Conservation (phyloP, 2,888 invertebrate genomes). For the Gymnosoma rotundatum region DNA sequence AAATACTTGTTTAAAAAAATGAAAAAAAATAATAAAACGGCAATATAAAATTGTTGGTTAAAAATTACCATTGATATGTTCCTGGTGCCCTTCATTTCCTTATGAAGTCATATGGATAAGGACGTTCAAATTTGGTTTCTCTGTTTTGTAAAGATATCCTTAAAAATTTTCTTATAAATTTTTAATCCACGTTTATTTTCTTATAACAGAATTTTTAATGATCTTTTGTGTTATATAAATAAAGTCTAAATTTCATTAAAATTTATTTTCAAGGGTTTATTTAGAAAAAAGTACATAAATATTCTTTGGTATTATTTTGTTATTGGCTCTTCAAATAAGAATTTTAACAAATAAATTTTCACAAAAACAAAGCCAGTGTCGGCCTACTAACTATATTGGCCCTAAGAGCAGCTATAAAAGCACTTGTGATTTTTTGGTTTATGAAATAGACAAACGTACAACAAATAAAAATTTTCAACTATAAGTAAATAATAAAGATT, state of each 20-base stretch:
- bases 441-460: neutral
- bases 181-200: constrained; percentile 3
- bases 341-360: constrained; percentile 33
- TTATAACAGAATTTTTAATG: neutral
- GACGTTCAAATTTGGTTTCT: too few relatives aligned
- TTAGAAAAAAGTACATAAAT: constrained; percentile 12
- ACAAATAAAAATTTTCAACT: neutral
- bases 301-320: neutral
- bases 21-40: too few relatives aligned
- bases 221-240: constrained; percentile 50
- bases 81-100: too few relatives aligned
- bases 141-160: too few relatives aligned
- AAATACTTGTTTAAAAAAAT: too few relatives aligned
- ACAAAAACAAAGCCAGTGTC: constrained; percentile 36
- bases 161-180: too few relatives aligned
- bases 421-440: neutral
- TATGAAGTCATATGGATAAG: too few relatives aligned
- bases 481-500: neutral
- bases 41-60: too few relatives aligned
- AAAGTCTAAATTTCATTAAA: constrained; percentile 66
- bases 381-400: constrained; percentile 43
- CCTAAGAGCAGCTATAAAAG: constrained; percentile 10
- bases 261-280: constrained; percentile 58
- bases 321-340: neutral
- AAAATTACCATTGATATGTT: too few relatives aligned